Conservation (phyloP, 2,113 vertebrate genomes). For the Aplodontia rufa region DNA sequence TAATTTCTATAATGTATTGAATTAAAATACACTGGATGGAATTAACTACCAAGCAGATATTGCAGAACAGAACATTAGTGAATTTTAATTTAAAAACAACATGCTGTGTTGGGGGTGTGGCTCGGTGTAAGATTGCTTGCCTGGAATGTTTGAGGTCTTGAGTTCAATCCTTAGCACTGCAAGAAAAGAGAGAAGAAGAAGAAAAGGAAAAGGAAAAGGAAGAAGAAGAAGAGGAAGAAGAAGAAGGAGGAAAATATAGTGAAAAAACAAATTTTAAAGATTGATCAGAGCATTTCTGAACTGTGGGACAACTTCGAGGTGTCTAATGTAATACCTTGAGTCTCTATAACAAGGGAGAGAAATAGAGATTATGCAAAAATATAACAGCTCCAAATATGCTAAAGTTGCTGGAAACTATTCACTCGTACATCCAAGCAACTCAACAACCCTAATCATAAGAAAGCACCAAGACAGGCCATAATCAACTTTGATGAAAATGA, state of each 20-base stretch:
- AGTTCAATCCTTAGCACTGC: too few species aligned
- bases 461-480: not conserved
- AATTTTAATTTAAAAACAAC: not conserved
- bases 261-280: not conserved
- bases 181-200: too few species aligned
- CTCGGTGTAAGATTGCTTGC: too few species aligned
- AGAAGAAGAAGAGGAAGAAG: too few species aligned
- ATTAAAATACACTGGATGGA: not conserved
- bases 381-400: not conserved
- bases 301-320: not conserved
- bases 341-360: not conserved
- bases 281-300: not conserved
- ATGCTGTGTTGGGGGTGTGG: not conserved
- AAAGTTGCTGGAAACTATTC: not conserved
- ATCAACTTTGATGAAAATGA: not conserved
- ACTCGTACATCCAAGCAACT: not conserved
- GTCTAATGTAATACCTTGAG: not conserved
- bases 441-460: not conserved
- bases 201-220: too few species aligned
- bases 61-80: not conserved
- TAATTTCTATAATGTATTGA: not conserved
- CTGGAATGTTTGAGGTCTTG: too few species aligned
- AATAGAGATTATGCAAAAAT: not conserved
- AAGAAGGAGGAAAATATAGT: not conserved
- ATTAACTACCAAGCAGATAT: not conserved